Evolutionary conservation across 2,113 vertebrate genomes (phyloP).

Genomic region (Saguinus midas): DNA sequence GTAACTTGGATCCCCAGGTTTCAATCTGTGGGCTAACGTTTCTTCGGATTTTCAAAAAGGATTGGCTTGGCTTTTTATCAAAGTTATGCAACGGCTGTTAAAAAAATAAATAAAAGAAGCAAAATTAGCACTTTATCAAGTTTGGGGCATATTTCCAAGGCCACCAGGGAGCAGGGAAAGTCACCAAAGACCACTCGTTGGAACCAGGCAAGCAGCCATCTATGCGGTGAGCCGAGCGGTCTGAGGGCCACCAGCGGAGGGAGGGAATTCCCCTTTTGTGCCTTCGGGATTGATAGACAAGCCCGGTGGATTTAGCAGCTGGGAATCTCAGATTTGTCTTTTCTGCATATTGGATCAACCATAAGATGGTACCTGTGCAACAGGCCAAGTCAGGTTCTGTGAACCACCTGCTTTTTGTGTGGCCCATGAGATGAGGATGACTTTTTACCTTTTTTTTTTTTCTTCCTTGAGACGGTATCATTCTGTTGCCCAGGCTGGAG

Average conservation of each 20-base stretch:
- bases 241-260: neutral
- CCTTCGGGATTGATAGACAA: rapidly evolving
- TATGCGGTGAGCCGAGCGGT: neutral
- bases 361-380: rapidly evolving
- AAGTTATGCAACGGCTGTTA: constrained; percentile 2
- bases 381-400: neutral
- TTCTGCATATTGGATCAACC: neutral
- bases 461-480: neutral
- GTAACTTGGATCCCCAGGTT: neutral
- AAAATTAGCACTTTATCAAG: constrained; percentile 52
- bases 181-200: neutral
- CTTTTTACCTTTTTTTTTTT: neutral
- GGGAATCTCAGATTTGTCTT: neutral
- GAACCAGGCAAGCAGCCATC: neutral
- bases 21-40: neutral
- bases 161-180: neutral
- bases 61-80: constrained; percentile 40
- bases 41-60: constrained; percentile 59
- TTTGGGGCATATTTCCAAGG: constrained; percentile 41
- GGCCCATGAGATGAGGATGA: neutral
- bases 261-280: too few species aligned
- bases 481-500: neutral
- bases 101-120: constrained; percentile 19
- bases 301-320: too few species aligned
- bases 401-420: neutral